Base-by-base conservation (phyloP, 2,113 vertebrate species). In the Oncorhynchus keta region DNA sequence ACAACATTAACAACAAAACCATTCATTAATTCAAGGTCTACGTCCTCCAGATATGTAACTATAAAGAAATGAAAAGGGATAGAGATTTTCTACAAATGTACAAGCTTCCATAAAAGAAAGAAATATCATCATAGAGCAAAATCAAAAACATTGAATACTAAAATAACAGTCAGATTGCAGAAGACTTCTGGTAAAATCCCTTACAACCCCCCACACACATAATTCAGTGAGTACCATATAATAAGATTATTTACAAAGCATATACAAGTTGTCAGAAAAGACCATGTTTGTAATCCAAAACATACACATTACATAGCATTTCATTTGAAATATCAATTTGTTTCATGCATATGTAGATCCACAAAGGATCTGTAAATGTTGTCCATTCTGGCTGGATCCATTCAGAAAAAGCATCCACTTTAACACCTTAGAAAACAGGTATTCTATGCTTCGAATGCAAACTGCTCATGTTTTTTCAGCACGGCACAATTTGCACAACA, bases 201-300 rank as follows among this genome's bases (percentile, higher is more conserved):
- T 78, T 71, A 76, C 76, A 84, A 83, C 71, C 79, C 71, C 74
- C 62, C 78, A 81, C 70, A 77, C 73, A 83, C 83, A 80, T 78
- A 83, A 77, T 73, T 81, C 81, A 85, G 78, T 73, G 84, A 85
- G 81, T 90, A 92, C 84, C 85, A 86, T 89, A 89, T 77, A 90
- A 87, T 81, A 88, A 0, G 80, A 90, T 76, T 94, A 94, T 95
- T 93, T 94, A 95, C 94, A 95, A 68, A 91, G 86, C 89, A 93
- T 94, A 88, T 94, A 94, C 92, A 93, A 79, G 51, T 76, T 84
- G 87, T 92, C 90, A 89, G 92, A 93, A 93, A 92, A 86, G 85
- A 93, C 89, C 89, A 90, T 81, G 85, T 91, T 87, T 86, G 84
- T 85, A 81, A 86, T 86, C 83, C 79, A 89, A 89, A 89, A 92